Evolutionary conservation across 1,140 invertebrate genomes (phyloP), one percentile per base, ranked within the genome.

Genomic region (Bradysia coprophila): DNA sequence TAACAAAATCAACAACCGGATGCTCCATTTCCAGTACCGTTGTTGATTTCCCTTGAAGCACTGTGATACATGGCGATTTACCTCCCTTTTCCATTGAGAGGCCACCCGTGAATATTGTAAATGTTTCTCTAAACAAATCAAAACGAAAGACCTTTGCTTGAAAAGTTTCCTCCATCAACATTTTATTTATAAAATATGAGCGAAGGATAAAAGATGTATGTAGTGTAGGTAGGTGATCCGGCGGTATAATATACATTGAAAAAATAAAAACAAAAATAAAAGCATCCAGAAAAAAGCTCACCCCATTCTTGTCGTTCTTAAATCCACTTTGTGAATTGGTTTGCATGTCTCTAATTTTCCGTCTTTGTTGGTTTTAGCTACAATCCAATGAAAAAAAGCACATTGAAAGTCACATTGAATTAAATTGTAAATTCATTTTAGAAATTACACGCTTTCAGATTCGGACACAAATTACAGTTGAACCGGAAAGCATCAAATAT

Each of bases 1-100:
- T 86, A 52, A 97, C 79, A 72, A 98, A 98, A 71, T 96, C 93
- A 39, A 98, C 76, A 39, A 99, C 91, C 56, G 82, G 87, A 64
- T 97, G 90, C 56, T 98, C 95, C 95, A 99, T 98, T 72, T 98
- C 93, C 48, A 98, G 67, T 40, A 97, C 91, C 2, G 93, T 97
- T 32, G 90, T 95, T 46, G 81, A 84, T 68, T 92, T 91, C 24
- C 58, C 58, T 61, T 90, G 85, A 56, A 96, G 87, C 44, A 97
- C 88, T 19, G 93, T 95, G 56, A 98, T 84, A 61, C 89, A 91
- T 46, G 92, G 92, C 43, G 90, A 88, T 53, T 82, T 72, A 43
- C 85, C 84, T 45, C 83, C 80, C 61, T 82, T 78, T 59, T 94
- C 90, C 53, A 80, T 80, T 34, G 90, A 80, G 64, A 94, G 75